phyloP scores from a whole-genome alignment of 1,140 invertebrate genomes.

The Atta colombica region DNA sequence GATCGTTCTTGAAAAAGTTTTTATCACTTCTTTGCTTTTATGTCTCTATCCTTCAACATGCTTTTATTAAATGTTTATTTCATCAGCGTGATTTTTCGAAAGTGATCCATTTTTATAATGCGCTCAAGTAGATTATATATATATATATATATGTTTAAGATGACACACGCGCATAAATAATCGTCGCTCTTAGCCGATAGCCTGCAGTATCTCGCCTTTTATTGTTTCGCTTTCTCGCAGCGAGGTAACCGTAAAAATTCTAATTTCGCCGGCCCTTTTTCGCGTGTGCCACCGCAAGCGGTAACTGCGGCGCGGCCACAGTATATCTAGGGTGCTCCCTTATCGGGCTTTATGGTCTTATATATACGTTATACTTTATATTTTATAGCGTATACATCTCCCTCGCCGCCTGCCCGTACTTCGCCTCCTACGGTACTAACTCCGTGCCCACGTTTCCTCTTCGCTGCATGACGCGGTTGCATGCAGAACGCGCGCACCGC shows the following conservation, averaged over 20 bases:
- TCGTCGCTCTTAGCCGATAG: background rate
- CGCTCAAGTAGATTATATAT: background rate
- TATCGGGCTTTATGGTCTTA: slow-evolving; percentile 75
- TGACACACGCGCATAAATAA: background rate
- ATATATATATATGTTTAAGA: background rate
- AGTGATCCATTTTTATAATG: background rate
- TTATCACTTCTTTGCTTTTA: background rate
- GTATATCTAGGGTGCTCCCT: slow-evolving; percentile 71
- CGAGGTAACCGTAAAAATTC: slow-evolving; percentile 75
- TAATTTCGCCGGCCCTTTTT: slow-evolving; percentile 75
- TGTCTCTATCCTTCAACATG: background rate
- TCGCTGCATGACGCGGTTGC: slow-evolving; percentile 57
- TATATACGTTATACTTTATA: slow-evolving; percentile 77
- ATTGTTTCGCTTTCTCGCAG: slow-evolving; percentile 59
- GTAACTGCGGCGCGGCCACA: slow-evolving; percentile 54
- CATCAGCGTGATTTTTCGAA: background rate
- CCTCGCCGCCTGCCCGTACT: background rate
- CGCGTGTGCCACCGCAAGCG: slow-evolving; percentile 57
- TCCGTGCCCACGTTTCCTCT: slow-evolving; percentile 9
- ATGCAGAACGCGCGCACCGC: slow-evolving; percentile 66
- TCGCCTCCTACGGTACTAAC: background rate
- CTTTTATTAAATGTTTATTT: background rate
- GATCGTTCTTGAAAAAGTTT: background rate
- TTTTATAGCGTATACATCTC: slow-evolving; percentile 75
- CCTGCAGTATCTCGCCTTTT: slow-evolving; percentile 58